Conservation (phyloP, 2,888 invertebrate genomes). For the Drosophila longiperda region DNA sequence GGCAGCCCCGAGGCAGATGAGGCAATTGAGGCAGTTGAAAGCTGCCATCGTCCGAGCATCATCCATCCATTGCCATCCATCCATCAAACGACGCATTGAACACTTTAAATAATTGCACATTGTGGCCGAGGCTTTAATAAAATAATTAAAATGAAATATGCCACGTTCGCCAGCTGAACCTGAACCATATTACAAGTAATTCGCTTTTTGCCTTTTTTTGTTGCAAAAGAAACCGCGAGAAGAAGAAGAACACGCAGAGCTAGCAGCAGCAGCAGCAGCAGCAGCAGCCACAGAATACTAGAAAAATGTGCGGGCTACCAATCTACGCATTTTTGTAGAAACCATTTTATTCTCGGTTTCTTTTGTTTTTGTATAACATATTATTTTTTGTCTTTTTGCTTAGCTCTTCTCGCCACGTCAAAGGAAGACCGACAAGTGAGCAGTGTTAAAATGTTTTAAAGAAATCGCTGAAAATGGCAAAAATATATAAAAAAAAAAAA, state of each 20-base stretch:
- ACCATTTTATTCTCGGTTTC: slow-evolving; percentile 33
- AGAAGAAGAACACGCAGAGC: background rate
- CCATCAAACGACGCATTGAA: slow-evolving; percentile 42
- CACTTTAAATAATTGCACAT: slow-evolving; percentile 73
- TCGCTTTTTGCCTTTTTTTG: slow-evolving; percentile 26
- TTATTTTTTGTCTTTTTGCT: background rate
- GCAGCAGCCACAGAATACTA: slow-evolving; percentile 58
- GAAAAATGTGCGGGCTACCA: slow-evolving; percentile 77
- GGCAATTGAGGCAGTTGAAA: slow-evolving; percentile 7
- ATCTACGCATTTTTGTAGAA: slow-evolving; percentile 70
- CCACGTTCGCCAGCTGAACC: slow-evolving; percentile 41
- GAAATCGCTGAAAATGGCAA: slow-evolving; percentile 55
- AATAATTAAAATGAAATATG: slow-evolving; percentile 76
- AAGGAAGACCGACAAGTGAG: slow-evolving; percentile 65
- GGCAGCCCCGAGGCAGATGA: slow-evolving; percentile 5
- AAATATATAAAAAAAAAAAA: slow-evolving; percentile 20
- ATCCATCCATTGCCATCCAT: slow-evolving; percentile 22
- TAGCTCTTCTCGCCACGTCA: slow-evolving; percentile 41
- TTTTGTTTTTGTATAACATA: slow-evolving; percentile 17
- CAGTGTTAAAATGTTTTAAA: slow-evolving; percentile 70
- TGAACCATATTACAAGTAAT: slow-evolving; percentile 45
- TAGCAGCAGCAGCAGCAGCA: slow-evolving; percentile 23
- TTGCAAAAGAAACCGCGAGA: slow-evolving; percentile 22
- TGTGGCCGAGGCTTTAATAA: slow-evolving; percentile 66
- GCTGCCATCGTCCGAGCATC: slow-evolving; percentile 10